Evolutionary conservation across 2,113 vertebrate species (phyloP).

Genomic region (Scomber scombrus): DNA sequence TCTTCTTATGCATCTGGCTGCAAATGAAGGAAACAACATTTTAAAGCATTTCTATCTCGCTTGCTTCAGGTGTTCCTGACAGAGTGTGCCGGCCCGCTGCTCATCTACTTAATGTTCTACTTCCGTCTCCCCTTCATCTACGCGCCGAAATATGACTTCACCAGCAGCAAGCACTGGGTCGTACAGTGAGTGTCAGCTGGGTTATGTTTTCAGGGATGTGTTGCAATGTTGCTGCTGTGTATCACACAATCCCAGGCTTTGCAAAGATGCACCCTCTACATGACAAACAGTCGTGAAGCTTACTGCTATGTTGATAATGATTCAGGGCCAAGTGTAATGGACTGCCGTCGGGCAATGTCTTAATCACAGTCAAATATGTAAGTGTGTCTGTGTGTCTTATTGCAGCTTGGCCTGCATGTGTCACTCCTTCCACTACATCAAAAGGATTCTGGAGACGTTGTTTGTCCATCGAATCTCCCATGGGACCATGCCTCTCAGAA

Average conservation of each 20-base stretch:
- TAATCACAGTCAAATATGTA: slow-evolving; percentile 42
- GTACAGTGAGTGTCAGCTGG: slow-evolving; percentile 90
- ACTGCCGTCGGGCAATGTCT: slow-evolving; percentile 7
- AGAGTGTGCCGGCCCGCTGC: slow-evolving; percentile 90
- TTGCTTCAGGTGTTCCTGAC: slow-evolving; percentile 90
- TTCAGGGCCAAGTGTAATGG: slow-evolving; percentile 48
- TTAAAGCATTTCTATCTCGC: neutral
- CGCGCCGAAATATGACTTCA: slow-evolving; percentile 90
- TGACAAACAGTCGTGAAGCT: slow-evolving; percentile 16
- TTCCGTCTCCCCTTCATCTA: slow-evolving; percentile 94
- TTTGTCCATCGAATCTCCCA: slow-evolving; percentile 94
- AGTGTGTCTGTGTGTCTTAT: slow-evolving; percentile 39
- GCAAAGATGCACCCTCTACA: slow-evolving; percentile 22
- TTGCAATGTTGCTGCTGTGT: neutral
- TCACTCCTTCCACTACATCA: slow-evolving; percentile 93
- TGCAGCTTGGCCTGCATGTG: slow-evolving; percentile 91
- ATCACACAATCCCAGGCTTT: slow-evolving; percentile 45
- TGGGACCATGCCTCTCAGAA: slow-evolving; percentile 92
- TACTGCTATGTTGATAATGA: slow-evolving; percentile 46
- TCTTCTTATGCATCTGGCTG: neutral
- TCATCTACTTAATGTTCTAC: slow-evolving; percentile 95
- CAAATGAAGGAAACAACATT: neutral
- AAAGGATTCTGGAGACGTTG: slow-evolving; percentile 92
- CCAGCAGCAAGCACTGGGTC: slow-evolving; percentile 90
- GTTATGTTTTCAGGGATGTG: slow-evolving; percentile 22